phyloP scores from a whole-genome alignment of 2,113 vertebrate genomes.

The Lepus timidus region DNA sequence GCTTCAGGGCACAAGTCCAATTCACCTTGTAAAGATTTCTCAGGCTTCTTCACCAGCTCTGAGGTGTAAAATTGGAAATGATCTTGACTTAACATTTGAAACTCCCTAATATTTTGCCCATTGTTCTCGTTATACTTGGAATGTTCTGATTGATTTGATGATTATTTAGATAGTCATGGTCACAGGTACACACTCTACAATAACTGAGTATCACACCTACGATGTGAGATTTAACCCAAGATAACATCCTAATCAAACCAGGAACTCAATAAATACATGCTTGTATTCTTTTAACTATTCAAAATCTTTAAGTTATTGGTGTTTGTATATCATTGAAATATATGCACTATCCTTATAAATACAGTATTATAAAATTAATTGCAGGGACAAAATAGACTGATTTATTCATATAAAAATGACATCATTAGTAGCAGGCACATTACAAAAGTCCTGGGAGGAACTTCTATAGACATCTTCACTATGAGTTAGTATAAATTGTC shows the following conservation, averaged over 20 bases:
- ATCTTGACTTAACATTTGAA: conserved; percentile 19
- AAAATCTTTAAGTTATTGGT: conserved; percentile 39
- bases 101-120: background rate
- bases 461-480: background rate
- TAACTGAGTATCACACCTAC: background rate
- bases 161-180: background rate
- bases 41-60: background rate
- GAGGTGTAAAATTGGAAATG: conserved; percentile 9
- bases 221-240: background rate
- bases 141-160: background rate
- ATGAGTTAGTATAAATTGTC: background rate
- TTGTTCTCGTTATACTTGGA: conserved; percentile 20
- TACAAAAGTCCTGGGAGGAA: background rate
- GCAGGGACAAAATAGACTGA: background rate
- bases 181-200: background rate
- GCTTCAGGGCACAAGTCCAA: background rate
- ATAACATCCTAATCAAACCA: background rate
- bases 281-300: background rate
- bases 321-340: conserved; percentile 19
- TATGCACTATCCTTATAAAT: background rate
- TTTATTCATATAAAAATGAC: background rate
- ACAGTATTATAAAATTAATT: conserved; percentile 15
- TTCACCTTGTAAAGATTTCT: background rate
- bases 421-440: background rate
- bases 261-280: background rate